Conservation (phyloP, 1,140 invertebrate genomes). For the Amyelois transitella region DNA sequence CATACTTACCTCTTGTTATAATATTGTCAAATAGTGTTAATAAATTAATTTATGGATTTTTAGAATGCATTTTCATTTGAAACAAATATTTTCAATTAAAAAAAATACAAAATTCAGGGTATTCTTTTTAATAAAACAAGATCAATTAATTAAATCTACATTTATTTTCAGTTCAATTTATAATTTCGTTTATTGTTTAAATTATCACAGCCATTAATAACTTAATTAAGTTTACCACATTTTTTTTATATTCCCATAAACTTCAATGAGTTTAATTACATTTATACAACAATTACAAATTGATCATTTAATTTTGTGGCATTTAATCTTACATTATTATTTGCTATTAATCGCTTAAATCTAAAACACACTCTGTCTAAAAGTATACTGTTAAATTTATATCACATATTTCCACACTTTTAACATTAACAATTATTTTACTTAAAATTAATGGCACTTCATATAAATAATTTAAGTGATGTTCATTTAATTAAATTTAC, state of each 20-base stretch:
- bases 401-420: background rate
- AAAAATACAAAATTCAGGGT: no score
- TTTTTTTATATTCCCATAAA: background rate
- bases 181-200: conserved; percentile 3
- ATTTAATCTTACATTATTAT: background rate
- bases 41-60: conserved; percentile 72
- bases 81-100: no score
- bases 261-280: background rate
- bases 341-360: no score
- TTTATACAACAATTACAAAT: background rate
- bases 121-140: background rate
- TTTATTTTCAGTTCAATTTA: conserved; percentile 7
- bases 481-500: no score
- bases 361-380: no score
- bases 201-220: conserved; percentile 17
- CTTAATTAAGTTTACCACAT: background rate
- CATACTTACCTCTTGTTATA: conserved; percentile 67
- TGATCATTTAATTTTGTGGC: background rate
- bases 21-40: conserved; percentile 65
- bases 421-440: background rate
- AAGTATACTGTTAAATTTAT: background rate
- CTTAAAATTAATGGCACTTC: background rate
- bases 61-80: conserved; percentile 34
- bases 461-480: no score
- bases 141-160: background rate